These are phyloP conservation scores for Micronycteris hirsuta DNA, from an alignment of 2,113 vertebrate species.

Conservation along the genomic window DNA sequence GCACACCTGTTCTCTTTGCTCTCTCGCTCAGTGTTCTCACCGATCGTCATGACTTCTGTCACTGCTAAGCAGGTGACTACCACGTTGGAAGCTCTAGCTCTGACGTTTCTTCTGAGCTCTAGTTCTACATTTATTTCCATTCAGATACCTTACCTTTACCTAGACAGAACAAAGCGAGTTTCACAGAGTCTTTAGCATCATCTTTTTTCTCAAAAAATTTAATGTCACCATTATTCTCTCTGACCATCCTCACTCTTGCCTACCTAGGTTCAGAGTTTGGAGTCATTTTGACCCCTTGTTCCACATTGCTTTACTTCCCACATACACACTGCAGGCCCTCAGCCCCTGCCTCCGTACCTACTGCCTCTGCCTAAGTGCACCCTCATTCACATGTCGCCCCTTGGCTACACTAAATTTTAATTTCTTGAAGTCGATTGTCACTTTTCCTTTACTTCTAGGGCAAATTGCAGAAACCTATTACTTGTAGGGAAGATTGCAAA, in stretches of 20 bases:
- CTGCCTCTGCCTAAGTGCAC: neutral
- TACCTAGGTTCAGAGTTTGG: neutral
- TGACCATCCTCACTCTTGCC: neutral
- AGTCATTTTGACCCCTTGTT: neutral
- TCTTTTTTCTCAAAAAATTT: neutral
- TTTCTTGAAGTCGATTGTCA: neutral
- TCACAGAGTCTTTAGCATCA: neutral
- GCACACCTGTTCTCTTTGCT: neutral
- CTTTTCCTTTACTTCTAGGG: slow-evolving; percentile 6
- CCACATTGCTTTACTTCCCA: neutral
- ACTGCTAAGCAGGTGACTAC: neutral
- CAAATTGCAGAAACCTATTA: neutral
- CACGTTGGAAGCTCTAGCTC: neutral
- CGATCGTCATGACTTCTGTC: neutral
- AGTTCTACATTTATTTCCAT: neutral
- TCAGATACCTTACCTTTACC: neutral
- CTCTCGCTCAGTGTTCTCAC: neutral
- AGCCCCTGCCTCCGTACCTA: neutral
- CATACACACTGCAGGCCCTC: neutral
- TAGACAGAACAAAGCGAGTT: neutral
- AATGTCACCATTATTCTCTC: neutral
- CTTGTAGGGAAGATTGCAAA: neutral
- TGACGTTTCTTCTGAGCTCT: neutral
- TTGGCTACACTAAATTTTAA: neutral
- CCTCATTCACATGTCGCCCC: neutral